Percentiles rank a stretch among this genome's conserved stretches.
These are phyloP conservation scores for Rallus limicola DNA, from an alignment of 2,113 vertebrate genomes.

Conservation along the genomic window DNA sequence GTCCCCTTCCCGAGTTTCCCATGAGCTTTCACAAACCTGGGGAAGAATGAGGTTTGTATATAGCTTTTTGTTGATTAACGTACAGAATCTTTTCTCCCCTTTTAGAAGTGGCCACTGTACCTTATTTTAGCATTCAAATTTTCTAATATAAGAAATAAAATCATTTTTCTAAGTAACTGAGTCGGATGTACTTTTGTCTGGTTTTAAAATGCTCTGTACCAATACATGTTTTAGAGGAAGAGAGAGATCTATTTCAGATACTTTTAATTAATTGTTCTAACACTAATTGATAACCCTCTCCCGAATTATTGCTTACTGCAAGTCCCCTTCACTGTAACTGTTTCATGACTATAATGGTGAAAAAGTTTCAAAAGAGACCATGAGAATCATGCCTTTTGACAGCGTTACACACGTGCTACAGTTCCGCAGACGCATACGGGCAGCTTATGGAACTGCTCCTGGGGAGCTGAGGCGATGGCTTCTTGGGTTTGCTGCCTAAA, in stretches of 20 bases:
- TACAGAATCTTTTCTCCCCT: neutral
- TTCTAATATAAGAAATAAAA: neutral
- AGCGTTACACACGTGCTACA: neutral
- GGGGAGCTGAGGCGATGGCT: neutral
- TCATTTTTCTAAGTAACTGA: accelerated
- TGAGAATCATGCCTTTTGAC: neutral
- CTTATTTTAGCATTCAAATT: neutral
- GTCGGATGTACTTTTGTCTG: neutral
- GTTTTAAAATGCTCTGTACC: neutral
- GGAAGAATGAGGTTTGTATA: neutral
- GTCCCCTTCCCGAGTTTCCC: neutral
- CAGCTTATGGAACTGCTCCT: neutral
- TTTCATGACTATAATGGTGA: neutral
- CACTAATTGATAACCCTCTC: neutral
- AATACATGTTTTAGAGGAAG: neutral
- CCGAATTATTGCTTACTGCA: neutral
- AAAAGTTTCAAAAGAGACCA: neutral
- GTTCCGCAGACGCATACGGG: neutral
- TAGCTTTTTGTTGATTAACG: neutral
- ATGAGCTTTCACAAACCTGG: neutral
- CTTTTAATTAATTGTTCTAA: neutral
- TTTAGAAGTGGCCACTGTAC: neutral
- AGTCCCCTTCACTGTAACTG: neutral
- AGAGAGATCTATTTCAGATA: neutral
- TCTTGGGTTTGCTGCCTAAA: neutral